phyloP scores from a whole-genome alignment of 2,797 vertebrate genomes.

The Chrysolophus pictus region DNA sequence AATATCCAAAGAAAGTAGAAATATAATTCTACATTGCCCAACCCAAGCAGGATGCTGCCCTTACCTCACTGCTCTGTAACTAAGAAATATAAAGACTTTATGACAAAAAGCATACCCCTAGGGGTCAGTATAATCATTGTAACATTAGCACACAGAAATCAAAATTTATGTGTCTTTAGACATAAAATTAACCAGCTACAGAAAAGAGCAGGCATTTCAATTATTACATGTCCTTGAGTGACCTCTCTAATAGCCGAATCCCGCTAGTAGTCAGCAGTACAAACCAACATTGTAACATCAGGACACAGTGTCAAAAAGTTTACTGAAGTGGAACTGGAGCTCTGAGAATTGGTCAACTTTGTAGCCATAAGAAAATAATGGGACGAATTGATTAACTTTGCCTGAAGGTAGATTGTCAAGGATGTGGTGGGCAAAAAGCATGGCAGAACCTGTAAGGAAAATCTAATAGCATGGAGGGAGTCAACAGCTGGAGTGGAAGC shows the following conservation, averaged over 20 bases:
- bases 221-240: not conserved
- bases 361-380: not conserved
- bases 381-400: not conserved
- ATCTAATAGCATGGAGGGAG: not conserved
- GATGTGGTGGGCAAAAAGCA: not conserved
- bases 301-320: not conserved
- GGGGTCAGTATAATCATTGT: conserved; percentile 77
- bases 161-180: not conserved
- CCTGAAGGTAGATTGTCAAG: not conserved
- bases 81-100: conserved; percentile 4
- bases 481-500: not conserved
- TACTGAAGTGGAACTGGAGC: not conserved
- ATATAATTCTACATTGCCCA: not conserved
- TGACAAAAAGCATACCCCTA: conserved; percentile 71
- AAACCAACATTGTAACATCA: not conserved
- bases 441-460: not conserved
- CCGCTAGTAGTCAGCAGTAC: not conserved
- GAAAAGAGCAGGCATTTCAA: not conserved
- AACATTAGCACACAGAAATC: conserved; percentile 1
- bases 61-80: not conserved
- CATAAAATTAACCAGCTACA: not conserved
- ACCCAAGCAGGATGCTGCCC: conserved; percentile 24
- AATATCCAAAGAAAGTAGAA: not conserved
- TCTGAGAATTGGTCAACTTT: not conserved
- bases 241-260: not conserved